Base-by-base conservation (phyloP, 2,888 invertebrate genomes). In the Coecobrya sp. region DNA sequence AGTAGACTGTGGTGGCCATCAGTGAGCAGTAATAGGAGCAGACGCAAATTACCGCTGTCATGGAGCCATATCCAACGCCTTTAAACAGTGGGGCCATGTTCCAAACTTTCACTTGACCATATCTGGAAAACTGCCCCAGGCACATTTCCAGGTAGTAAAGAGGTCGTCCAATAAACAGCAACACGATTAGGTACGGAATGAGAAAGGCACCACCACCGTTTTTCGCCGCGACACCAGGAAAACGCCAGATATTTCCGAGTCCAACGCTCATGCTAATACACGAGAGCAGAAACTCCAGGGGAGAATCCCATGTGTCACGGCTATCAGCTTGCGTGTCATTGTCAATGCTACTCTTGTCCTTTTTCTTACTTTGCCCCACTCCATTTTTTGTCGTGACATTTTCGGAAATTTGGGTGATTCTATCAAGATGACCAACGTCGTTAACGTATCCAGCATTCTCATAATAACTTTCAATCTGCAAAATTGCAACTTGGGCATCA, bases 241-340 rank as follows among this genome's bases (percentile, higher is more conserved):
- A 92, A 16, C 92, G 55, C 92, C 79, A 97, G n/a, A 97, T 96
- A 95, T 97, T 97, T 73, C 97, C 97, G 55, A 97, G 95, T 0
- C 97, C 97, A 2, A 97, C 97, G 0, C 97, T 97, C 96, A 97
- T 97, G 27, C 97, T 97, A 91, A 97, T 97, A 95, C 97, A 97
- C 4, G 97, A 97, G 96, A 97, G 96, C 1, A 97, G 96, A 94
- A 97, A 97, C 95, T 97, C 97, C 10, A 97, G 95, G 62, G 97
- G 96, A 91, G 96, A 97, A 45, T 96, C 96, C 97, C 97, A 97
- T 13, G 84, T 89, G 22, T 93, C 94, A 59, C 94, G 62, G 8
- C 65, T 86, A 5, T 70, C 91, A 13, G 59, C 84, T 16, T 79
- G 76, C 10, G 30, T 81, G 7, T 30, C 89, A 22, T 27, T 45